phyloP scores from a whole-genome alignment of 2,888 invertebrate species.

The Agrochola lota region DNA sequence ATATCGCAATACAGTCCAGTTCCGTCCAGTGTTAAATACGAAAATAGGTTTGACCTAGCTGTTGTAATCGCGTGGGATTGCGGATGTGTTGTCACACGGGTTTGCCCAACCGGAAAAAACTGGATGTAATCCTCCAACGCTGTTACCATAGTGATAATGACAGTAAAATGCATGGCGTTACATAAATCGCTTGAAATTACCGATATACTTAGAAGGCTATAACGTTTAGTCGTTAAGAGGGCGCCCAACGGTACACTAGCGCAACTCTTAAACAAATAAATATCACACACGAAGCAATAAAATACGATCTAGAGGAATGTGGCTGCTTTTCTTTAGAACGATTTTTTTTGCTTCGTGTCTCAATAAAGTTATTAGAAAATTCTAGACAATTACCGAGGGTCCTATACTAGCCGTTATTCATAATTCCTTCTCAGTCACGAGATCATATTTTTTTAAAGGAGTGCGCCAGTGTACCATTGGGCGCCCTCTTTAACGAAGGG shows the following conservation, averaged over 20 bases:
- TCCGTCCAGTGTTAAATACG: slow-evolving; percentile 78
- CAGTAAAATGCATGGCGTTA: slow-evolving; percentile 42
- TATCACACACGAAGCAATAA: too few species aligned
- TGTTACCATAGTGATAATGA: slow-evolving; percentile 64
- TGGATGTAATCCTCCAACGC: slow-evolving; percentile 69
- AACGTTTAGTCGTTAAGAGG: slow-evolving; percentile 16
- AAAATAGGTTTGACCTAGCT: slow-evolving; percentile 83
- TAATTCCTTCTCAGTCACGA: too few species aligned
- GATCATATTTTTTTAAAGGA: too few species aligned
- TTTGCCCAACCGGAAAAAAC: slow-evolving; percentile 81
- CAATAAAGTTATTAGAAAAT: too few species aligned
- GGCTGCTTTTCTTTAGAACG: too few species aligned
- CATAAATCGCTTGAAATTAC: slow-evolving; percentile 16
- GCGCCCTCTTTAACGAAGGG: slow-evolving; percentile 1
- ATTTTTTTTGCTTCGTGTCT: too few species aligned
- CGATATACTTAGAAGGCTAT: slow-evolving; percentile 8
- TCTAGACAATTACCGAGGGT: too few species aligned
- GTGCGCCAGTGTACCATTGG: too few species aligned
- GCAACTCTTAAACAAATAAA: too few species aligned
- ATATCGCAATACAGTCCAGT: slow-evolving; percentile 70
- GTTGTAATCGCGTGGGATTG: slow-evolving; percentile 80
- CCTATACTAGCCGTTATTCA: too few species aligned
- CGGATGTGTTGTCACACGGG: slow-evolving; percentile 83
- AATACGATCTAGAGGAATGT: too few species aligned
- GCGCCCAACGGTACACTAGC: too few species aligned